A percentile compares a stretch with the other conserved stretches of the same genome.
Conservation (phyloP, 2,888 invertebrate species). For the Lamellibrachia satsuma region DNA sequence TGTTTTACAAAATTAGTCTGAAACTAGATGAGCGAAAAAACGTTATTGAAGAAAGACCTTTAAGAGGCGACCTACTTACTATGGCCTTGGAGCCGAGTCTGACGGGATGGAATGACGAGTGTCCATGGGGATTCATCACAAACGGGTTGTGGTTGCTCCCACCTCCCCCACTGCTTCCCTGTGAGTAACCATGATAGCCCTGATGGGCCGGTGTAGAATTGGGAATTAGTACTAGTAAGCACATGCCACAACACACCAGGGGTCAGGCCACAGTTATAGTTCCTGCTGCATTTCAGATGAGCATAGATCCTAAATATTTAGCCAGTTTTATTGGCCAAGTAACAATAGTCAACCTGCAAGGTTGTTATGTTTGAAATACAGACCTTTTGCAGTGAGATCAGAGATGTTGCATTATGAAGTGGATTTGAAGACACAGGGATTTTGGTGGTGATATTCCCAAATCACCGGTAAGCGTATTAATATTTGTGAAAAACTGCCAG, state of each 20-base stretch:
- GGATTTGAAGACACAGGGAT: neutral
- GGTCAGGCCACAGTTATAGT: neutral
- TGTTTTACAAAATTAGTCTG: too few relatives aligned
- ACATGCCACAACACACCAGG: neutral
- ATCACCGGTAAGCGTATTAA: neutral
- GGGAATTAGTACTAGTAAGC: constrained; percentile 6
- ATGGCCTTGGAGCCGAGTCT: constrained; percentile 81
- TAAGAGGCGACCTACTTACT: neutral
- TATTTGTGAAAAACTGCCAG: neutral
- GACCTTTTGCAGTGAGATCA: neutral
- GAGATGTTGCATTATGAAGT: neutral
- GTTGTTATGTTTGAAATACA: neutral
- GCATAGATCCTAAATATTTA: neutral
- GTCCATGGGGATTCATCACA: constrained; percentile 85
- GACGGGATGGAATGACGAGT: constrained; percentile 91
- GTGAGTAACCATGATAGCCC: constrained; percentile 30
- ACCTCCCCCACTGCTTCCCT: constrained; percentile 62
- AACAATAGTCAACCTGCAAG: neutral
- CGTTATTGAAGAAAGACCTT: neutral
- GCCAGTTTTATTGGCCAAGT: neutral
- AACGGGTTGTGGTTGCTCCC: constrained; percentile 76
- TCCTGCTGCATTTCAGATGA: neutral
- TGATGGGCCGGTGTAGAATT: constrained; percentile 17
- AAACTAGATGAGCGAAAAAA: neutral
- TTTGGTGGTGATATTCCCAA: neutral